Evolutionary conservation across 2,888 invertebrate species (phyloP).

Genomic region (Brachylomia viminalis): DNA sequence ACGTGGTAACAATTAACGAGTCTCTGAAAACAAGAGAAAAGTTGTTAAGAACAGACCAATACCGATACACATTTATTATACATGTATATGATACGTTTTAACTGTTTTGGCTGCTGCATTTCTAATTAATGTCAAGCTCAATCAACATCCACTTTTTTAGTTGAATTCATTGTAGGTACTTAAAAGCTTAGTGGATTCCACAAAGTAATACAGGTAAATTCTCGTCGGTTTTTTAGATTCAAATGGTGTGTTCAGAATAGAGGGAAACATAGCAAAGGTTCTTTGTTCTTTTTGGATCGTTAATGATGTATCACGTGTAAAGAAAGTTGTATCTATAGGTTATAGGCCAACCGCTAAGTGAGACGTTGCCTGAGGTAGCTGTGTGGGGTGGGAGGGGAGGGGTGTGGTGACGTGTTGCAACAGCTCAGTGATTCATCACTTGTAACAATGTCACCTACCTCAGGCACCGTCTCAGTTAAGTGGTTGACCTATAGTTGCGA

Average conservation of each 20-base stretch:
- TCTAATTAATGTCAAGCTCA: background rate
- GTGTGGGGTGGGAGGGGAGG: too few species aligned
- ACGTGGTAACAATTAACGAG: conserved; percentile 94
- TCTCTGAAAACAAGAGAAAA: conserved; percentile 89
- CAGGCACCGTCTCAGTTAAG: too few species aligned
- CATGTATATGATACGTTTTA: too few species aligned
- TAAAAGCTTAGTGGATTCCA: background rate
- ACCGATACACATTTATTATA: background rate
- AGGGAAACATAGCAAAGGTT: background rate
- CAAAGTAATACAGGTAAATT: background rate
- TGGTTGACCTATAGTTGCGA: too few species aligned
- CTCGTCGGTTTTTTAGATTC: background rate
- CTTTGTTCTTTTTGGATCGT: background rate
- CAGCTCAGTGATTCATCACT: too few species aligned
- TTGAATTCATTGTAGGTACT: background rate
- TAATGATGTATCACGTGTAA: background rate
- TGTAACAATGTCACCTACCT: too few species aligned
- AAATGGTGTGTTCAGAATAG: background rate
- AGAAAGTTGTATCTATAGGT: background rate
- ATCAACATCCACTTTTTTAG: background rate
- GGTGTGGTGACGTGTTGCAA: too few species aligned
- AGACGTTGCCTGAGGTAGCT: too few species aligned
- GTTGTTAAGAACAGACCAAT: conserved; percentile 3
- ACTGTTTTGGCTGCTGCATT: background rate
- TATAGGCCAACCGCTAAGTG: too few species aligned